Base-by-base conservation (phyloP, 2,113 vertebrate species). In the Crotalus helleri region DNA sequence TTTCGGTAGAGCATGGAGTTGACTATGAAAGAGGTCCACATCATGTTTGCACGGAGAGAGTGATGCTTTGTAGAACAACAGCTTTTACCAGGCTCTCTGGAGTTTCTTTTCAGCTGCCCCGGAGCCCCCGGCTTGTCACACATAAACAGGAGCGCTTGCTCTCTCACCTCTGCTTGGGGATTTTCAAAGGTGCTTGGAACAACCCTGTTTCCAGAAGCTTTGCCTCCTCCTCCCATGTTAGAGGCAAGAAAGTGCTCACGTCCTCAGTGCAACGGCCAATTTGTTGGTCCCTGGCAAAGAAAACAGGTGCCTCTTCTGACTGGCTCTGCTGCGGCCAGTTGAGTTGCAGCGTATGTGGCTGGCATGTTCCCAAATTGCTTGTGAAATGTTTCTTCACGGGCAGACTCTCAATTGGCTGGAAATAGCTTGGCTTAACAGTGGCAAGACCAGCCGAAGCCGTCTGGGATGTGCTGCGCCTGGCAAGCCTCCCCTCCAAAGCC, bases 201-300 rank as follows among this genome's bases (percentile, higher is more conserved):
- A 87, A 2, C 44, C 53, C 86, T 81, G 88, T 88, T 87, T 69
- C 93, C 94, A 0, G 29, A 1, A 87, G 51, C 88, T 74, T 23
- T 21, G 8, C 2, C 74, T 69, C 33, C 17, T 3, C 89, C 89
- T 90, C 81, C 23, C 58, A 0, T 0, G 29, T 69, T 87, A 29
- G 49, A 86, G 92, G 92, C 94, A 9, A 0, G 3, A 19, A 88
- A 2, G 0, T 24, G 3, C 21, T 0, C 4, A 29, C 88, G 54
- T 17, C 90, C 0, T 0, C 3, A 0, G 57, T 1, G 1, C 29
- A 5, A 21, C 4, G 12, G 33, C 0, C 26, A 74, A 64, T 49
- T 10, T 91, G 29, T 0, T 26, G 54, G 5, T 17, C 33, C 81
- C 91, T 13, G 85, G 19, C 46, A 29, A n/a, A 61, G 58, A 53